phyloP scores from a whole-genome alignment of 2,888 invertebrate species.

The Lasioglossum oenotherae region DNA sequence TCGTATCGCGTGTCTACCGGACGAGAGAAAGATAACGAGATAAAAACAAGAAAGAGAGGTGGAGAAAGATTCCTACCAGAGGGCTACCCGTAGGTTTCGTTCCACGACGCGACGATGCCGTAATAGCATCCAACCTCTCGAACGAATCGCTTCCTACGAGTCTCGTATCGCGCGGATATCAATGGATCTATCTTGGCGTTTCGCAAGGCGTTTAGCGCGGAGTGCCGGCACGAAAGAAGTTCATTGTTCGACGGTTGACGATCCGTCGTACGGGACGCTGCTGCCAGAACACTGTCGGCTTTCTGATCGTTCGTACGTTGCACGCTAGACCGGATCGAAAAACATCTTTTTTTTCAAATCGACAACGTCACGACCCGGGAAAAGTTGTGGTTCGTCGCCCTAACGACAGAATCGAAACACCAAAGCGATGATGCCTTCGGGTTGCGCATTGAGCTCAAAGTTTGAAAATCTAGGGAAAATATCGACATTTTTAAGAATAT shows the following conservation, averaged over 20 bases:
- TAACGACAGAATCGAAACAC: no score
- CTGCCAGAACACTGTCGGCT: conserved; percentile 19
- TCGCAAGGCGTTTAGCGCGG: conserved; percentile 64
- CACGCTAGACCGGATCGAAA: no score
- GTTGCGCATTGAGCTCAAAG: no score
- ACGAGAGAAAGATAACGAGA: not conserved
- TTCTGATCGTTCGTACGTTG: conserved; percentile 34
- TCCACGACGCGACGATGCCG: not conserved
- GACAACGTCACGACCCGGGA: no score
- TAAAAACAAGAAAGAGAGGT: not conserved
- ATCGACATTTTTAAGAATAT: no score
- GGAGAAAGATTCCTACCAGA: not conserved
- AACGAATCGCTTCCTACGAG: conserved; percentile 44
- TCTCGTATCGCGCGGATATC: conserved; percentile 61
- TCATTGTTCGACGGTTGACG: conserved; percentile 61
- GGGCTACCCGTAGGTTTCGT: conserved; percentile 2
- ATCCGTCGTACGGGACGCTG: conserved; percentile 25
- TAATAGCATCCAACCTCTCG: conserved; percentile 39
- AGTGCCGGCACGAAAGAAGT: conserved; percentile 54
- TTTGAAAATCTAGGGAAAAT: no score
- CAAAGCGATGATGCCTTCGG: no score
- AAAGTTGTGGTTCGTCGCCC: no score
- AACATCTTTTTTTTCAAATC: no score
- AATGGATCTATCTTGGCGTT: conserved; percentile 64
- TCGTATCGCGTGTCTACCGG: conserved; percentile 5